Base-by-base conservation (phyloP, 2,113 vertebrate genomes). In the Labeo rohita region DNA sequence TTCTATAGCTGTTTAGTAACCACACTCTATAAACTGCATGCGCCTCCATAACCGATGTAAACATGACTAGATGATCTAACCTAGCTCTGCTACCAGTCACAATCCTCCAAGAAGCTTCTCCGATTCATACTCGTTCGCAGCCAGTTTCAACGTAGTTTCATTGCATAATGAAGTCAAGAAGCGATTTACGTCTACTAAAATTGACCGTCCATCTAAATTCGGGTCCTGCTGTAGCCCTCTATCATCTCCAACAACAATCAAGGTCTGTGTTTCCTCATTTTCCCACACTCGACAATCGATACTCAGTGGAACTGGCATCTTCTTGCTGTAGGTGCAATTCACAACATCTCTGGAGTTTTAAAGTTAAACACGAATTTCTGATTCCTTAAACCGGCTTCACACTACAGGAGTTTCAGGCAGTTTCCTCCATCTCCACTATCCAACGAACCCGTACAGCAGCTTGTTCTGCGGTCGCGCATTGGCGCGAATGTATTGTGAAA, bases 11-110 rank as follows among this genome's bases (percentile, higher is more conserved):
- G 96, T 98, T 97, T 96, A 95, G 96, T 97, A 98, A 96, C 93
- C 97, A 95, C 95, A 94, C 95, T 95, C 96, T 98, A 96, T 97
- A 97, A 96, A 45, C 94, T 98, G 98, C 98, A 99, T 99, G 98
- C 96, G 96, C 95, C 93, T 96, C 97, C 97, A 97, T 97, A 97
- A 96, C 88, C 95, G 95, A 96, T 92, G 96, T 96, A 91, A 96
- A 95, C 95, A 96, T 94, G 93, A 96, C 95, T 94, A 95, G 88
- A 90, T 93, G 94, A 87, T 89, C 77, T 75, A 73, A 90, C 83
- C 88, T 39, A 81, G 59, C 84, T 91, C 82, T 86, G 91, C 96
- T 94, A 94, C 97, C 96, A 94, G 92, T 39, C 23, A 11, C 85
- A 80, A 77, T 87, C 95, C 95, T 93, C 93, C 92, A 92, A 93